Conservation (phyloP, 2,888 invertebrate species). For the Aleiodes leptofemur region DNA sequence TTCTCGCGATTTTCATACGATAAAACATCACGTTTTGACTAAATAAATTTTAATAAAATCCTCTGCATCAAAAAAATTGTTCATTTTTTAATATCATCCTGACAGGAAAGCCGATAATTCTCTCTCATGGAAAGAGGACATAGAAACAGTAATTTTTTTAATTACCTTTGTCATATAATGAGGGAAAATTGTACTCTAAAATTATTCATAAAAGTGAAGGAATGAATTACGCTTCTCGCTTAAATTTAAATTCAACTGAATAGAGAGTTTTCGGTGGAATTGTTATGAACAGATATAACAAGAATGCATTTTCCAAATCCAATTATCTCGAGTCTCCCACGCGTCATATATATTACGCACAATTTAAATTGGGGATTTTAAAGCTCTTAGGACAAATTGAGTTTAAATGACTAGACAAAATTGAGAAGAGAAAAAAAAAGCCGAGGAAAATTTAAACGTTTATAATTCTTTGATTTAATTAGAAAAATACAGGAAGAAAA, state of each 20-base stretch:
- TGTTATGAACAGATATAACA: neutral
- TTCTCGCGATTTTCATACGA: too few species aligned
- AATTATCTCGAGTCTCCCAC: slow-evolving; percentile 4
- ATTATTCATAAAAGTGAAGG: neutral
- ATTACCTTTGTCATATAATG: too few species aligned
- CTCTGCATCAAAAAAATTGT: too few species aligned
- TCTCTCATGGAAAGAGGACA: too few species aligned
- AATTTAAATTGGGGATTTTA: slow-evolving; percentile 6
- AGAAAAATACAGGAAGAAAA: too few species aligned
- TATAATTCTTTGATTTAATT: neutral
- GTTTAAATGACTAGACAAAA: neutral
- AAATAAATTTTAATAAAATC: too few species aligned
- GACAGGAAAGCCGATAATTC: too few species aligned
- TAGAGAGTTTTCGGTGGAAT: neutral
- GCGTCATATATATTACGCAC: neutral
- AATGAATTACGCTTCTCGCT: neutral
- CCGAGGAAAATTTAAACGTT: neutral
- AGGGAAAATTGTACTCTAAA: neutral
- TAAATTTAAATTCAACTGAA: neutral
- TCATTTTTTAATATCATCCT: too few species aligned
- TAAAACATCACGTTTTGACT: too few species aligned
- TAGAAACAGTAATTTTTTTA: too few species aligned
- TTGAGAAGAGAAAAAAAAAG: too few species aligned
- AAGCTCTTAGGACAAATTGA: neutral
- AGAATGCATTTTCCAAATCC: slow-evolving; percentile 16